A percentile compares a stretch with the other conserved stretches of the same genome.
Conservation (phyloP, 2,888 invertebrate species). For the Amphimallon solstitiale region DNA sequence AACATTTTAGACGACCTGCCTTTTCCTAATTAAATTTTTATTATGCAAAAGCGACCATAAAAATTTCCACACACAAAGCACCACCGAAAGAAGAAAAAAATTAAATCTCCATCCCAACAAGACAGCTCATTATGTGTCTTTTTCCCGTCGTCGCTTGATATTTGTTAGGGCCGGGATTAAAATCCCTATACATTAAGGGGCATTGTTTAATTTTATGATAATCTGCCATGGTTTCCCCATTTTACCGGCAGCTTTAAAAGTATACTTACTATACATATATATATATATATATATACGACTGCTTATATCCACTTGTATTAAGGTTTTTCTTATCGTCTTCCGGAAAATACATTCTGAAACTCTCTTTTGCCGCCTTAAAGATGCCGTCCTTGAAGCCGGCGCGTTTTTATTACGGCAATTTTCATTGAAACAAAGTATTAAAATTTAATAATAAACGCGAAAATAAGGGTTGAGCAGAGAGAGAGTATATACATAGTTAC, state of each 20-base stretch:
- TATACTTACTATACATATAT: neutral
- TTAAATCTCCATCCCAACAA: neutral
- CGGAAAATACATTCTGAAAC: neutral
- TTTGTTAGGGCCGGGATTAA: constrained; percentile 26
- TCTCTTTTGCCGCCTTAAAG: too few relatives aligned
- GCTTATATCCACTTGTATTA: neutral
- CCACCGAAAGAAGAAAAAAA: neutral
- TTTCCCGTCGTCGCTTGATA: constrained; percentile 20
- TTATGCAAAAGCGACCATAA: constrained; percentile 1
- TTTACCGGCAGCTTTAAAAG: neutral
- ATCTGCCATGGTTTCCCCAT: constrained; percentile 8
- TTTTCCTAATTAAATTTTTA: constrained; percentile 21
- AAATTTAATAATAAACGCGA: constrained; percentile 44
- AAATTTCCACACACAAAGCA: constrained; percentile 4
- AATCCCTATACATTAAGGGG: constrained; percentile 33
- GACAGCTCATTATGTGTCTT: constrained; percentile 25
- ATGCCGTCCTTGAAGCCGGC: neutral
- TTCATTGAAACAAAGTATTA: constrained; percentile 47
- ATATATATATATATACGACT: neutral
- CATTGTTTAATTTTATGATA: constrained; percentile 37
- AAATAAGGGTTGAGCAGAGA: constrained; percentile 37
- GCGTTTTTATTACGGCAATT: constrained; percentile 44
- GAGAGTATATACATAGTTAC: constrained; percentile 29
- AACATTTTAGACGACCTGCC: too few relatives aligned
- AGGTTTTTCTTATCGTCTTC: neutral